These are phyloP conservation scores for Scopus umbretta DNA, from an alignment of 2,113 vertebrate genomes.

Conservation along the genomic window DNA sequence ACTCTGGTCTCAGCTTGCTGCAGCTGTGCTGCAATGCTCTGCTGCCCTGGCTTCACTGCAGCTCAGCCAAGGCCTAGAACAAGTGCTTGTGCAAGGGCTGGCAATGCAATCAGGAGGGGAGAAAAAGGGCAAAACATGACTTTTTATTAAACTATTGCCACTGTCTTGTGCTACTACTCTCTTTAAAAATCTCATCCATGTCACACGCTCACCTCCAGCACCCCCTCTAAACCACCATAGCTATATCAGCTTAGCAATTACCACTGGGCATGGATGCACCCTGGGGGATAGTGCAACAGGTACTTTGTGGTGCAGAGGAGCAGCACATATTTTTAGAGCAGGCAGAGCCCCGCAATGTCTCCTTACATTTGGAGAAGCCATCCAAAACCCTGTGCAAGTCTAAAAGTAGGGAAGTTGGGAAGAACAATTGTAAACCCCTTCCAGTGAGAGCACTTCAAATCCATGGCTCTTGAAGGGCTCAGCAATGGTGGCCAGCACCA, in stretches of 20 bases:
- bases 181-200: background rate
- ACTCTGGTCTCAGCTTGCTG: background rate
- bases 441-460: background rate
- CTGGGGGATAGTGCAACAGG: background rate
- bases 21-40: background rate
- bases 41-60: fast-evolving
- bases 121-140: background rate
- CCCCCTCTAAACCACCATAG: background rate
- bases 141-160: background rate
- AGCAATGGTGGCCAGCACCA: background rate
- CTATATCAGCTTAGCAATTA: background rate
- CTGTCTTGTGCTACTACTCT: background rate
- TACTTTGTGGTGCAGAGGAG: background rate
- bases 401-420: background rate
- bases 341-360: background rate
- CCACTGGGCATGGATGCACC: fast-evolving
- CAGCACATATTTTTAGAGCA: background rate
- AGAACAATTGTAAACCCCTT: background rate
- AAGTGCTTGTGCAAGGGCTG: background rate
- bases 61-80: background rate
- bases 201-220: fast-evolving
- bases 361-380: background rate
- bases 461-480: background rate
- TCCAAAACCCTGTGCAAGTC: background rate
- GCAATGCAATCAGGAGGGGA: background rate